phyloP scores from a whole-genome alignment of 2,797 vertebrate species.

The Scarus forsteni region DNA sequence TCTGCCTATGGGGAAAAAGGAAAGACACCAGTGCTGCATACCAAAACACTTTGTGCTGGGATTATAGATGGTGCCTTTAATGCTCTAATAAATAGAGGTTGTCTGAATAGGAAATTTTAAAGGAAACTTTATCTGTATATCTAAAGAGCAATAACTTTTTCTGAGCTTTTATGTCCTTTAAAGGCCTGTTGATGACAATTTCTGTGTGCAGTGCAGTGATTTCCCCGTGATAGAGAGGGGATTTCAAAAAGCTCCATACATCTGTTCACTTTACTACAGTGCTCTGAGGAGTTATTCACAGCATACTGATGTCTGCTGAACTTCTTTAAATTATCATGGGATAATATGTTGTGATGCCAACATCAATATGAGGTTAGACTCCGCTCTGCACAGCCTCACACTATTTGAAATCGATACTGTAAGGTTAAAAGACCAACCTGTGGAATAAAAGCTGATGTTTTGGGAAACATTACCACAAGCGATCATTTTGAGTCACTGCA shows the following conservation, averaged over 20 bases:
- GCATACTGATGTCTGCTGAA: slow-evolving; percentile 2
- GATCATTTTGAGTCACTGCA: slow-evolving; percentile 57
- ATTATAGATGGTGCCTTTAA: too few relatives aligned
- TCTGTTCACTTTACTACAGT: slow-evolving; percentile 12
- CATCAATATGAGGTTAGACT: slow-evolving; percentile 23
- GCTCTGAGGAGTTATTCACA: slow-evolving; percentile 9
- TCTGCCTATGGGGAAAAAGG: too few relatives aligned
- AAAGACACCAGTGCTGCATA: too few relatives aligned
- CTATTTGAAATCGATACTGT: slow-evolving; percentile 60
- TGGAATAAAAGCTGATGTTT: slow-evolving; percentile 35
- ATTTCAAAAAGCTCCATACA: slow-evolving; percentile 31
- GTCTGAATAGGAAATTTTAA: too few relatives aligned
- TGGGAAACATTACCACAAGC: slow-evolving; percentile 50
- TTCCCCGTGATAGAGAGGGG: slow-evolving; percentile 34
- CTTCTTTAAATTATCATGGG: slow-evolving; percentile 18
- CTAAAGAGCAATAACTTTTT: too few relatives aligned
- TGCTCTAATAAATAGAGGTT: too few relatives aligned
- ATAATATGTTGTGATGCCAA: slow-evolving; percentile 30
- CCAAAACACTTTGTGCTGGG: too few relatives aligned
- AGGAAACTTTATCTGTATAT: too few relatives aligned
- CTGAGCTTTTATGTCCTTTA: too few relatives aligned
- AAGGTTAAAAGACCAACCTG: slow-evolving; percentile 40
- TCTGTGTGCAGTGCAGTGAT: slow-evolving; percentile 12
- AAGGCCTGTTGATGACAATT: too few relatives aligned
- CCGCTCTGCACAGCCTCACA: slow-evolving; percentile 4